Base-by-base conservation (phyloP, 2,113 vertebrate species). In the Patagioenas fasciata region DNA sequence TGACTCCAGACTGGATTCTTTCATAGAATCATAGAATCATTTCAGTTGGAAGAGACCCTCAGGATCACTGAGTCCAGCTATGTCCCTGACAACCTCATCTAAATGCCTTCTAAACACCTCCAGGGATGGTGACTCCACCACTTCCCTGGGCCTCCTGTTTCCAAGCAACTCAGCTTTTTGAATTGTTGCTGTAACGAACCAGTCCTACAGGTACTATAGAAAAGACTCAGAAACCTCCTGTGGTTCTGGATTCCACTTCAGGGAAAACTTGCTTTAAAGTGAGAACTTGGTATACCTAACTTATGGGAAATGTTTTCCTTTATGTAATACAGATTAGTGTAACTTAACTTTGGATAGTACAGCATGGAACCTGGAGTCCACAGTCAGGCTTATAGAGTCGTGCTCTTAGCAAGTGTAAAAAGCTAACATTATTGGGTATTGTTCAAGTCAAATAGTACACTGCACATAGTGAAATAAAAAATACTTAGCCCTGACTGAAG, bases 171-270 rank as follows among this genome's bases (percentile, higher is more conserved):
- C 12, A 18, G 4, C 7, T 81, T 47, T 71, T 56, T 54, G 0
- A 53, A 60, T 51, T 6, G 29, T 71, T 82, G 5, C 2, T 75
- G 18, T 36, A 58, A 65, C 0, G 5, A 72, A 17, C 0, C 4
- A 28, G 10, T 51, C 25, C 5, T 54, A 20, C 9, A 12, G 23
- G 23, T 9, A 8, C 26, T 53, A 10, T 69, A 53, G 20, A 57
- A 61, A 87, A 70, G 15, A 51, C 9, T 47, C 7, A 0, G 32
- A 70, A 40, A 82, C 1, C 3, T 36, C 8, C 5, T 23, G 5
- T 15, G 5, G 2, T n/a, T 91, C 57, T 50, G 31, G 7, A 38
- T 81, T 85, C 7, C 11, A 11, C 15, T 71, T 67, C 25, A 18
- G 10, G 0, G 3, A 32, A 9, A 82, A 21, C 8, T 85, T 38